phyloP scores from a whole-genome alignment of 2,113 vertebrate species.

The Poeciliopsis prolifica region DNA sequence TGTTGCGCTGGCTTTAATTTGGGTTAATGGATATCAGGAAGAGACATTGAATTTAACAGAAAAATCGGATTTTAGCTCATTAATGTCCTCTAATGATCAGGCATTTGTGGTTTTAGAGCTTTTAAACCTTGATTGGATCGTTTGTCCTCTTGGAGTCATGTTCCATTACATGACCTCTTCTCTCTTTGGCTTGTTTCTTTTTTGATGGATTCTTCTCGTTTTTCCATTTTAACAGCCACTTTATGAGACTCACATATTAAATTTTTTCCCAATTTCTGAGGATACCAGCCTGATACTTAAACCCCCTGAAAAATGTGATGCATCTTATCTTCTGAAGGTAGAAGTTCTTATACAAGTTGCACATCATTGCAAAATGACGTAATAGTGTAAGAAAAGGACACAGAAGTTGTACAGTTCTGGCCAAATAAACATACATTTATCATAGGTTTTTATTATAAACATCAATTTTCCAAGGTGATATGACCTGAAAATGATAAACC shows the following conservation, averaged over 20 bases:
- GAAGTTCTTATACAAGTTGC: too few species aligned
- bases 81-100: background rate
- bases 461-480: background rate
- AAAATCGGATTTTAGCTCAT: background rate
- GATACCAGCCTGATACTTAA: too few species aligned
- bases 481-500: background rate
- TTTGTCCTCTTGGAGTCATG: constrained; percentile 5
- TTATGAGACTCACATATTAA: background rate
- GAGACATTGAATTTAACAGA: background rate
- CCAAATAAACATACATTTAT: too few species aligned
- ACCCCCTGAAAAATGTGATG: too few species aligned
- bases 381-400: too few species aligned
- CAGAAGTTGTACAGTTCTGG: too few species aligned
- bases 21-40: background rate
- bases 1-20: background rate
- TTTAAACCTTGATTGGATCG: background rate
- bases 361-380: too few species aligned
- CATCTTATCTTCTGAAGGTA: too few species aligned
- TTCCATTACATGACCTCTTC: background rate
- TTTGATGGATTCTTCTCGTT: background rate
- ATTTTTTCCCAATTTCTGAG: background rate
- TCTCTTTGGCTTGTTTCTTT: background rate
- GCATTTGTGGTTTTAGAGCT: background rate
- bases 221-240: background rate
- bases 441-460: too few species aligned